Evolutionary conservation across 2,888 invertebrate species (phyloP).

Genomic region (Papilio protenor): DNA sequence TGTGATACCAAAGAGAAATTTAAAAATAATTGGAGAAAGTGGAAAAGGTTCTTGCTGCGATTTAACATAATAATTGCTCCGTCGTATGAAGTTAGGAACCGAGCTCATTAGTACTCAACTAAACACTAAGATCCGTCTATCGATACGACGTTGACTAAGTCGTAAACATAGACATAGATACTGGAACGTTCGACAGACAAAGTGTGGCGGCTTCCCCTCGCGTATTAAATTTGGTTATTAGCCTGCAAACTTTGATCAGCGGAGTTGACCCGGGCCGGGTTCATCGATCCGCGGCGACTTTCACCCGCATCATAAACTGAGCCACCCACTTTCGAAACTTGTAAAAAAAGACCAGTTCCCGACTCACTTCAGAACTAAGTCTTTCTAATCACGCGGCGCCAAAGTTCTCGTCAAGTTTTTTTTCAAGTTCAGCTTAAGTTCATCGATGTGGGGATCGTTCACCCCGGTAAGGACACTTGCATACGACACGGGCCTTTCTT

Average conservation of each 20-base stretch:
- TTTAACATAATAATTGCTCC: slow-evolving; percentile 7
- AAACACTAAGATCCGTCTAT: slow-evolving; percentile 25
- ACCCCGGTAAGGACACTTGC: slow-evolving; percentile 83
- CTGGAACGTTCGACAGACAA: slow-evolving; percentile 54
- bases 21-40: neutral
- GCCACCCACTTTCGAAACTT: slow-evolving; percentile 83
- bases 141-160: slow-evolving; percentile 22
- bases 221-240: slow-evolving; percentile 82
- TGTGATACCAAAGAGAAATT: neutral
- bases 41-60: neutral
- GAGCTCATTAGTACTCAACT: slow-evolving; percentile 32
- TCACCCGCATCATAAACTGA: slow-evolving; percentile 84
- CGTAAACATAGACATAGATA: slow-evolving; percentile 36
- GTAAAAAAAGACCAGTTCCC: slow-evolving; percentile 79
- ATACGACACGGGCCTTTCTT: slow-evolving; percentile 71
- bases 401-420: slow-evolving; percentile 80
- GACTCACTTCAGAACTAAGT: slow-evolving; percentile 83
- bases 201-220: slow-evolving; percentile 69
- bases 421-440: slow-evolving; percentile 82
- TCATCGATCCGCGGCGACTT: slow-evolving; percentile 82
- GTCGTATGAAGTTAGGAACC: neutral
- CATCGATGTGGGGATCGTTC: slow-evolving; percentile 83
- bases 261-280: slow-evolving; percentile 75
- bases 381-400: slow-evolving; percentile 83
- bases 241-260: slow-evolving; percentile 79